These are phyloP conservation scores for Catharus bicknelli DNA, from an alignment of 2,113 vertebrate genomes.

Conservation along the genomic window DNA sequence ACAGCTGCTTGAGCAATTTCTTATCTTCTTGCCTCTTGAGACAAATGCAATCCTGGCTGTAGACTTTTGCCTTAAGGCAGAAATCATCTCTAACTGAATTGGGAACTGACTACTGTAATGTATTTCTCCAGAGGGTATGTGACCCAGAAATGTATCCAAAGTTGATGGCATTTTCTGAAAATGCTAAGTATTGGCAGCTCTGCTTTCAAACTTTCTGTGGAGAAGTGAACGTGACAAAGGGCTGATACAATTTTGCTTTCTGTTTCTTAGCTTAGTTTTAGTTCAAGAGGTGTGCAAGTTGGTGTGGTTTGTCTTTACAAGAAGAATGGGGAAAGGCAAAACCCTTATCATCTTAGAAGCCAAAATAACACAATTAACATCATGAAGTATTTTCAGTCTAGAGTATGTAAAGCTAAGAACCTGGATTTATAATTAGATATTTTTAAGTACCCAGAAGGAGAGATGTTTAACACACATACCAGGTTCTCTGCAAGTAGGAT, in stretches of 20 bases:
- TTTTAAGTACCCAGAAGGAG: not conserved
- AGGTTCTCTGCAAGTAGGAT: not conserved
- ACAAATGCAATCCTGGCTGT: not conserved
- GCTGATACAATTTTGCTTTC: not conserved
- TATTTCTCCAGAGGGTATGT: constrained; percentile 32
- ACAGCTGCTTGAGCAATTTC: constrained; percentile 17
- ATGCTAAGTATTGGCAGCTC: not conserved
- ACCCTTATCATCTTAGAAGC: not conserved
- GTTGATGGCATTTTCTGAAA: constrained; percentile 7
- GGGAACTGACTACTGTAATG: not conserved
- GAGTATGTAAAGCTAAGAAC: not conserved
- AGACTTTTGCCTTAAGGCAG: constrained; percentile 24
- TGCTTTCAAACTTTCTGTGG: not conserved
- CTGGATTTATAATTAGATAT: not conserved
- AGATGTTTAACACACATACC: not conserved
- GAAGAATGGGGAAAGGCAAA: not conserved
- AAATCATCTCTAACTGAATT: constrained; percentile 18
- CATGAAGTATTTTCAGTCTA: not conserved
- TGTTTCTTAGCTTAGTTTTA: not conserved
- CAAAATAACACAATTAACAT: not conserved
- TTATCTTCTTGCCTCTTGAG: not conserved
- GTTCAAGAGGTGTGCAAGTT: not conserved
- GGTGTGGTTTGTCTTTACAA: not conserved
- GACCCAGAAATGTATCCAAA: constrained; percentile 42
- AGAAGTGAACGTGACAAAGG: not conserved